Evolutionary conservation across 2,888 invertebrate species (phyloP).

Genomic region (Pristionchus fissidentatus): DNA sequence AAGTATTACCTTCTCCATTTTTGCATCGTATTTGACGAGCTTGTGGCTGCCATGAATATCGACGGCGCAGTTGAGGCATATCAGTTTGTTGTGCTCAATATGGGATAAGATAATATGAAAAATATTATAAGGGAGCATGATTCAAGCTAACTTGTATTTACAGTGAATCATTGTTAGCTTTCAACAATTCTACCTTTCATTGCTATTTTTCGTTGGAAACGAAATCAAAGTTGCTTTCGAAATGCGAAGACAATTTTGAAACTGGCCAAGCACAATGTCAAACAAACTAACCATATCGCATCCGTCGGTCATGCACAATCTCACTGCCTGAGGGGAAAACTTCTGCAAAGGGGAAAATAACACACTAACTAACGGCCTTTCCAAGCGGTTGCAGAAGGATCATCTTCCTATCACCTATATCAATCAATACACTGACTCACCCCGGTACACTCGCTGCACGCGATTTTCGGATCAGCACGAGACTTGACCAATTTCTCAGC

Average conservation of each 20-base stretch:
- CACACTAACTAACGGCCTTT: background rate
- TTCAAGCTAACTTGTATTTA: background rate
- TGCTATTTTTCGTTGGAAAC: too few species aligned
- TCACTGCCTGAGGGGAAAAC: background rate
- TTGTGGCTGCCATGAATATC: background rate
- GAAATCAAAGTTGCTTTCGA: background rate
- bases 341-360: background rate
- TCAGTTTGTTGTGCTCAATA: background rate
- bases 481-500: background rate
- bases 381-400: background rate
- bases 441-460: background rate
- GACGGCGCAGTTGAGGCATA: slow-evolving; percentile 7
- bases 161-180: too few species aligned
- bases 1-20: slow-evolving; percentile 21
- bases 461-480: background rate
- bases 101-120: background rate
- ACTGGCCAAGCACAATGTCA: background rate
- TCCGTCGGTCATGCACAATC: background rate
- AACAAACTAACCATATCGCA: slow-evolving; percentile 6
- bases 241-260: background rate
- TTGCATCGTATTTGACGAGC: slow-evolving; percentile 23
- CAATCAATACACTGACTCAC: background rate
- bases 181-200: too few species aligned
- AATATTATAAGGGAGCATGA: background rate
- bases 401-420: background rate